Base-by-base conservation (phyloP, 1,140 invertebrate species). In the Euwallacea similis region DNA sequence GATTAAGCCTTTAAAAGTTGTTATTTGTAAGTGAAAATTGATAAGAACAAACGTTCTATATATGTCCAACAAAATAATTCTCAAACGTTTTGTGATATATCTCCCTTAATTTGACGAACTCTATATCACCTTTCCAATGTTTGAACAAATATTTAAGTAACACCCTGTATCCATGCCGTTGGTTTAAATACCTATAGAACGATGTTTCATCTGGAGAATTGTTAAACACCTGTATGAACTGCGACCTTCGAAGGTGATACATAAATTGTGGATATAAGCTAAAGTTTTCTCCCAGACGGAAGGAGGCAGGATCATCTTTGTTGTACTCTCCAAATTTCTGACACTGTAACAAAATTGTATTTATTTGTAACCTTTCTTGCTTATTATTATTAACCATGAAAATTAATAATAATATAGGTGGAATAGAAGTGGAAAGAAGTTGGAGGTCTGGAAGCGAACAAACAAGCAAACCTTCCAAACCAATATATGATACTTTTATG, bases 191-290 rank as follows among this genome's bases (percentile, higher is more conserved):
- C 69, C 69, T 67, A 81, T 99, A 99, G 84, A 98, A 99, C 66
- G 96, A 97, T 41, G 98, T 99, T 88, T 99, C 98, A 85, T 99
- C 98, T 0, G 98, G 98, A 61, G 96, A 98, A 86, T 99, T 99
- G 83, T 99, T 99, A 83, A 99, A 99, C n/a, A 99, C 98, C 88
- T 99, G 98, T 72, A 99, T 86, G 84, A 99, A 99, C 84, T 99
- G 98, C 53, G 98, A 99, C 73, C 98, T 87, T 71, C 98, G 86
- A 74, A 99, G 84, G 83, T 99, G 98, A 82, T 99, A 99, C 96
- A 99, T 99, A 82, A 99, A 99, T 82, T 99, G 98, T 42, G 98
- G 98, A 85, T 98, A 99, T 11, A 99, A 84, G 58, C 93, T 95
- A 82, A 99, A 99, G 82, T 98, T 98, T 80, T 98, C 97, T 15